Percentiles rank a stretch among this genome's conserved stretches.
Conservation (phyloP, 2,113 vertebrate genomes). For the Setophaga kirtlandii region DNA sequence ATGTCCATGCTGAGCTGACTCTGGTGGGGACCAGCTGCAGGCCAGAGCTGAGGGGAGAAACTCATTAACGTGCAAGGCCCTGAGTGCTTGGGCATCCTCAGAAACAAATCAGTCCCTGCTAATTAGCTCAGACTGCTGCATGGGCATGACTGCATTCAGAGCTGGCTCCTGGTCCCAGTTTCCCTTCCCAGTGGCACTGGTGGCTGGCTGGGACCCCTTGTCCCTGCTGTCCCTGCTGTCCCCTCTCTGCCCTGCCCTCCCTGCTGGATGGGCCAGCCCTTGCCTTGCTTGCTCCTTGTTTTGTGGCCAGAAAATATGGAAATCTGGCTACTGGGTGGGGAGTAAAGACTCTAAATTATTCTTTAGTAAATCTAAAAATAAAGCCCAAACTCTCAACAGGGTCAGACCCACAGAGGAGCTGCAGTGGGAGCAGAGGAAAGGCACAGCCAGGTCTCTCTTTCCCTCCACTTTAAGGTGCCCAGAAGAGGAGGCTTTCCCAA, state of each 20-base stretch:
- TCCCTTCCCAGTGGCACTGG: neutral
- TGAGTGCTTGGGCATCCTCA: neutral
- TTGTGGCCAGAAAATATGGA: neutral
- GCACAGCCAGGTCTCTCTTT: neutral
- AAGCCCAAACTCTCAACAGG: neutral
- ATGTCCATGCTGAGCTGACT: fast-evolving
- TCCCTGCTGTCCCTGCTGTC: neutral
- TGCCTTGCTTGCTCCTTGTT: neutral
- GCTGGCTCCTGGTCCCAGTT: neutral
- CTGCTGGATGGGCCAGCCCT: neutral
- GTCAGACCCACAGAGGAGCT: neutral
- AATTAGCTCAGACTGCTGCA: neutral
- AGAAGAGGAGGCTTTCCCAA: neutral
- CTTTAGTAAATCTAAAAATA: neutral
- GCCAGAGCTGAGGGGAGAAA: neutral
- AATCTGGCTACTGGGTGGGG: neutral
- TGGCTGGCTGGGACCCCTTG: neutral
- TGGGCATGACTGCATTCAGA: fast-evolving
- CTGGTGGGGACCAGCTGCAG: neutral
- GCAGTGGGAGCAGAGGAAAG: neutral
- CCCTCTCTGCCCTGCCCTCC: neutral
- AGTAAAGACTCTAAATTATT: neutral
- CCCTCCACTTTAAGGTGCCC: neutral
- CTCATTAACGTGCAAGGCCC: neutral
- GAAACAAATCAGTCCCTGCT: neutral